Percentiles rank a stretch among this genome's conserved stretches.
phyloP scores from a whole-genome alignment of 2,888 invertebrate species.

The Dynastes maya region DNA sequence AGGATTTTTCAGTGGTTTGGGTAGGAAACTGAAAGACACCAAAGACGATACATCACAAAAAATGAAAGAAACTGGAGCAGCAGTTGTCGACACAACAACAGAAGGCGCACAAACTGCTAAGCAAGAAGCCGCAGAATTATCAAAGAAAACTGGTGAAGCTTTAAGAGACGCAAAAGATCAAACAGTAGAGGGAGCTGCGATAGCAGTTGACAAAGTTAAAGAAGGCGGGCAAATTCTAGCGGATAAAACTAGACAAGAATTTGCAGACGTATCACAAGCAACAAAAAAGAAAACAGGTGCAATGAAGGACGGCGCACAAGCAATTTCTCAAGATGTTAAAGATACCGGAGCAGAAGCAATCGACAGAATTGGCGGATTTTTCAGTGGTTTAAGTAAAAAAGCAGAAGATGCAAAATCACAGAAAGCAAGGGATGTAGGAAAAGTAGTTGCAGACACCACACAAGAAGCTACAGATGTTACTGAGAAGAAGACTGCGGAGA shows the following conservation, averaged over 20 bases:
- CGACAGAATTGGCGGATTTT: conserved; percentile 64
- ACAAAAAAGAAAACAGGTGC: conserved; percentile 46
- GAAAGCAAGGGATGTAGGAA: conserved; percentile 3
- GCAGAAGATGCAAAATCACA: conserved; percentile 44
- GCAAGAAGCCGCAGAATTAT: conserved; percentile 44
- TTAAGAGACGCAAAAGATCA: conserved; percentile 23
- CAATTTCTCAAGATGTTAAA: conserved; percentile 50
- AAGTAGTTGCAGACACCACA: conserved; percentile 13
- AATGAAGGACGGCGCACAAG: conserved; percentile 49
- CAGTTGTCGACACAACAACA: conserved; percentile 34
- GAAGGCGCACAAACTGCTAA: conserved; percentile 6
- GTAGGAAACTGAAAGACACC: conserved; percentile 33
- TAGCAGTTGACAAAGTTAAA: conserved; percentile 9
- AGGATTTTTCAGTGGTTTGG: conserved; percentile 44
- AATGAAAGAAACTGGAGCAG: conserved; percentile 9
- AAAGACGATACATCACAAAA: conserved; percentile 37
- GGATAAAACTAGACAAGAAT: conserved; percentile 11
- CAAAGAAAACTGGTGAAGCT: conserved; percentile 51
- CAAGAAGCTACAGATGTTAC: conserved; percentile 45
- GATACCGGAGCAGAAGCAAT: conserved; percentile 54
- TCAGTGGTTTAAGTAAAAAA: conserved; percentile 55
- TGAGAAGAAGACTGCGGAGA: conserved; percentile 7
- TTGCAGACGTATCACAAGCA: conserved; percentile 19
- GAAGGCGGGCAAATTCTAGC: conserved; percentile 45
- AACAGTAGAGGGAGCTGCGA: conserved; percentile 24